These are phyloP conservation scores for Lingula anatina DNA, from an alignment of 2,888 invertebrate genomes.

Conservation along the genomic window DNA sequence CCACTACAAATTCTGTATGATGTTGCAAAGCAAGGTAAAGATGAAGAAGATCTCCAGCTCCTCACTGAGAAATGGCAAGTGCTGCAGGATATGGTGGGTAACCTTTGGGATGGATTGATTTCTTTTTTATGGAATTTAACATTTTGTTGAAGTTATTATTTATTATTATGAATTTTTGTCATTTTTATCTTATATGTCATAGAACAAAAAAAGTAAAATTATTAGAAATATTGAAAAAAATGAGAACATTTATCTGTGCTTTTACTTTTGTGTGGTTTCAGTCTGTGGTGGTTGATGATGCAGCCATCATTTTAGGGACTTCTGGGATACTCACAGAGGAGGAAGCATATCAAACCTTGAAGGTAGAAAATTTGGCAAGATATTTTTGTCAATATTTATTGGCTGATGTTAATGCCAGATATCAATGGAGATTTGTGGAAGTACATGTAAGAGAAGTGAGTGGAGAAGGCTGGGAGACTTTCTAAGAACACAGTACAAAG, in stretches of 20 bases:
- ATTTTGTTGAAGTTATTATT: not conserved
- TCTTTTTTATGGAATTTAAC: not conserved
- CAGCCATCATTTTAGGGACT: constrained; percentile 27
- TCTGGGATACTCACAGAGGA: constrained; percentile 39
- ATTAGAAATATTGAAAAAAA: no score
- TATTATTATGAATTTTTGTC: not conserved
- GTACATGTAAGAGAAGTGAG: no score
- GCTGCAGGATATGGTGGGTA: constrained; percentile 19
- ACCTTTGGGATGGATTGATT: not conserved
- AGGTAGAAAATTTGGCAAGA: constrained; percentile 20
- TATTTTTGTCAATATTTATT: not conserved
- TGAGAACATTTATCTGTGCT: no score
- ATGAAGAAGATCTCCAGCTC: constrained; percentile 12
- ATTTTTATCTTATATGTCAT: constrained; percentile 5
- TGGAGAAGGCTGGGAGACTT: no score
- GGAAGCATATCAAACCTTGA: constrained; percentile 26
- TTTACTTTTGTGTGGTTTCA: constrained; percentile 8
- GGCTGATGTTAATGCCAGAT: no score
- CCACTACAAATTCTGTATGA: constrained; percentile 19
- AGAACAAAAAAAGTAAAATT: no score
- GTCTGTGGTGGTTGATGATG: constrained; percentile 26
- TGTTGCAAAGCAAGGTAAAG: constrained; percentile 13
- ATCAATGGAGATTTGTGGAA: no score
- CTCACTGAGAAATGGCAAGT: constrained; percentile 22
- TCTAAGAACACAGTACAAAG: no score